These are phyloP conservation scores for Hydrolagus affinis DNA, from an alignment of 2,113 vertebrate genomes.

Conservation along the genomic window DNA sequence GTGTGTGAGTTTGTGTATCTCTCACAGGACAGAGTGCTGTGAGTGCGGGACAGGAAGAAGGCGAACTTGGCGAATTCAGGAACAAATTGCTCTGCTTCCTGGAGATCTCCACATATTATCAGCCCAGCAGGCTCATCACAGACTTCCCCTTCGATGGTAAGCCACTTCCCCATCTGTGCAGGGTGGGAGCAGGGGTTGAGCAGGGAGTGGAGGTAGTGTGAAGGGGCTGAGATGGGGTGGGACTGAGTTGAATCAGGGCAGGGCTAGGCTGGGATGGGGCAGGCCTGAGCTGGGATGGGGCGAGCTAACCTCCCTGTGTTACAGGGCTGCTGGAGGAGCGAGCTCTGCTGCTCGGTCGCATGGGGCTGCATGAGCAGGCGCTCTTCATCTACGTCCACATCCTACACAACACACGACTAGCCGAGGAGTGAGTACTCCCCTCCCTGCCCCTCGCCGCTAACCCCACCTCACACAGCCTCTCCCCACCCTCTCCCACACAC, in stretches of 20 bases:
- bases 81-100: conserved; percentile 79
- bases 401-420: conserved; percentile 81
- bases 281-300: not conserved
- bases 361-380: conserved; percentile 96
- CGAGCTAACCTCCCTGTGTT: not conserved
- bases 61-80: conserved; percentile 78
- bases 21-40: conserved; percentile 54
- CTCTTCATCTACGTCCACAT: conserved; percentile 95
- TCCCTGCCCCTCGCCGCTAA: too few relatives aligned
- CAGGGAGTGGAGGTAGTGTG: too few relatives aligned
- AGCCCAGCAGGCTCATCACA: conserved; percentile 81
- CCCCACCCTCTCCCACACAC: too few relatives aligned
- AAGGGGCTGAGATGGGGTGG: too few relatives aligned
- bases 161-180: conserved; percentile 34
- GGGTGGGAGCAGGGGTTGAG: too few relatives aligned
- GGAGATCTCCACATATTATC: conserved; percentile 77
- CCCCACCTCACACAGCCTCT: too few relatives aligned
- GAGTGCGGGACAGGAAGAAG: conserved; percentile 76
- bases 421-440: conserved; percentile 71
- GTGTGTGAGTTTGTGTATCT: not conserved
- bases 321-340: conserved; percentile 87
- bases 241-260: too few relatives aligned
- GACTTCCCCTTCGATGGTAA: conserved; percentile 96
- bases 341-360: conserved; percentile 83
- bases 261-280: too few relatives aligned